Percentiles rank a stretch among this genome's conserved stretches.
phyloP scores from a whole-genome alignment of 1,140 invertebrate species.

The Grapholita molesta region DNA sequence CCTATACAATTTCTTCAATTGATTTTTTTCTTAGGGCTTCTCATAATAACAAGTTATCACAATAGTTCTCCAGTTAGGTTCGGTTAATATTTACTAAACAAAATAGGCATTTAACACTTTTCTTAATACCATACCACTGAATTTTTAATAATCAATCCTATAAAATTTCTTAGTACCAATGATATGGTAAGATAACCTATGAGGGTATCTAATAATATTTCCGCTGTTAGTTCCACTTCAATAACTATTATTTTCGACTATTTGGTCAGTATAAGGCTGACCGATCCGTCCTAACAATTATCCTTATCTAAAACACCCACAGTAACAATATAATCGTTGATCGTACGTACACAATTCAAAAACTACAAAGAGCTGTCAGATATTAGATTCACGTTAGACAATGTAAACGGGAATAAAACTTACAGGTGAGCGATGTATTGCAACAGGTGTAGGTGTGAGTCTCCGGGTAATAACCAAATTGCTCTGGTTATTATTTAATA shows the following conservation, averaged over 20 bases:
- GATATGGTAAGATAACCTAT: neutral
- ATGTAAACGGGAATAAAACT: constrained; percentile 32
- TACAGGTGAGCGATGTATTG: constrained; percentile 42
- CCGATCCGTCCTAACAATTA: neutral
- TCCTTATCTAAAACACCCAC: neutral
- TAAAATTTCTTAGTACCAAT: neutral
- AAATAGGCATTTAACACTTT: too few relatives aligned
- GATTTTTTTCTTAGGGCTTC: too few relatives aligned
- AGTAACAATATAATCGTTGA: constrained; percentile 5
- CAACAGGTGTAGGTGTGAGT: constrained; percentile 24
- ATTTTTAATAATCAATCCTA: neutral
- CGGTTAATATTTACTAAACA: too few relatives aligned
- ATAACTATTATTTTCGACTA: neutral
- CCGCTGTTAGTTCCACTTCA: neutral
- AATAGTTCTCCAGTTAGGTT: too few relatives aligned
- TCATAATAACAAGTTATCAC: too few relatives aligned
- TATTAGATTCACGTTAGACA: constrained; percentile 19
- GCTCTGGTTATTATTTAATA: constrained; percentile 48
- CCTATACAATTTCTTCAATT: too few relatives aligned
- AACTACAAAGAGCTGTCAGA: constrained; percentile 4
- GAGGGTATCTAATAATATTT: neutral
- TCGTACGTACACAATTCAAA: constrained; percentile 12
- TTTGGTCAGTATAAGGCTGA: neutral
- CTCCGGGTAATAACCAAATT: constrained; percentile 32
- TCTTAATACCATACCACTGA: too few relatives aligned